Evolutionary conservation across 2,797 vertebrate species (phyloP), one percentile per base, ranked within the genome.

Genomic region (Acipenser ruthenus): DNA sequence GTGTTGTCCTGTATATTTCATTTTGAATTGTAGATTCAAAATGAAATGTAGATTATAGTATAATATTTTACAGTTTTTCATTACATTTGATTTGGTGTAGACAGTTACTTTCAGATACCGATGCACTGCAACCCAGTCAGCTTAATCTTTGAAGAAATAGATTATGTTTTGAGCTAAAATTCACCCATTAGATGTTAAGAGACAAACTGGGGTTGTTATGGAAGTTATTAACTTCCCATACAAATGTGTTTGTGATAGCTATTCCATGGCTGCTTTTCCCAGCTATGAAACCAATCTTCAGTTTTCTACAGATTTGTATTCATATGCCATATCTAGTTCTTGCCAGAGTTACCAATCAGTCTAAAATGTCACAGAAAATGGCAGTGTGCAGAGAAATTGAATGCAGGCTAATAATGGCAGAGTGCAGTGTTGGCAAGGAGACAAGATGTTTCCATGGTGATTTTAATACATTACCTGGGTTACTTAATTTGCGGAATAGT

Each of bases 231-330:
- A 37, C 2, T 2, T 67, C 53, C 67, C 69, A 23, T 52, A 47
- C 64, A 62, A 65, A 56, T 67, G 69, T 49, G 59, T 56, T 6
- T n/a, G 61, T 62, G 70, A 60, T 65, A 61, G 61, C 64, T 49
- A 64, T 66, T 48, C 49, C 18, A 68, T 60, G 64, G 66, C 53
- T 63, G 66, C 68, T 66, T 68, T 67, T 68, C 68, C 68, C 64
- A 68, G 66, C 68, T 74, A 72, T 72, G 63, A 72, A 69, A 65
- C 65, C 72, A 70, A 61, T 60, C 64, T 69, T 60, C 65, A 61
- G 65, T 69, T 68, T 72, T 60, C 65, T 65, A 49, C 55, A 51
- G 64, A 69, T 62, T 53, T 56, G 66, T 62, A 60, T 51, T 65
- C 50, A n/a, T n/a, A 49, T 37, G 10, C 12, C 62, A 47, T 71